Evolutionary conservation across 2,888 invertebrate genomes (phyloP), one percentile per base, ranked within the genome.

Genomic region (Drosophila macrospina): DNA sequence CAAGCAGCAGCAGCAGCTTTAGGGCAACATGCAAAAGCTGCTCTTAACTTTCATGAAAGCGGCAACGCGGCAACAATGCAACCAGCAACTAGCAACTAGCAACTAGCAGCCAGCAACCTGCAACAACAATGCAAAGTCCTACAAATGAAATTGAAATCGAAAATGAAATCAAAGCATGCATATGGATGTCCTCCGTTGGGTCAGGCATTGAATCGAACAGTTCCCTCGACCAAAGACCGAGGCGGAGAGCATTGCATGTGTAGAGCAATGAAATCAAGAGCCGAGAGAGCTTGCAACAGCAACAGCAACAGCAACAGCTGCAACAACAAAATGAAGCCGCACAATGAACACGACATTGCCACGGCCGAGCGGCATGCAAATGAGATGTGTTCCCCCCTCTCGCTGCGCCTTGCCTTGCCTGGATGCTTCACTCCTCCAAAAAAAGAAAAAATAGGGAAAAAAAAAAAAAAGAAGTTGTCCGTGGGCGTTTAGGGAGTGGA

Each of bases 101-200:
- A 45, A n/a, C 42, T 16, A 28, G 39, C 50, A 67, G 16, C 60
- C 26, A 20, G 5, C 55, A 63, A 50, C 30, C 6, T 24, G 30
- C 54, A 45, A 13, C 48, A 57, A 54, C 57, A 56, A 61, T 41
- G 26, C 45, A 41, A 52, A 81, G 69, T 74, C 65, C 71, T 64
- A 82, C 69, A 82, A 78, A 86, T 85, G 86, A 88, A 88, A 90
- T 85, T 74, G 86, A 85, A 84, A 88, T 88, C 78, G 87, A 89
- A 89, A 90, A 78, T 66, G 84, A 86, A 88, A 80, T 86, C 87
- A 80, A 76, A 51, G 76, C 84, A 88, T 83, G 84, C 84, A 84
- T 87, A 87, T 87, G 88, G 74, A 81, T 83, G 52, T 54, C 41
- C 52, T 41, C 74, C 50, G 39, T 34, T 28, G 59, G 56, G 45